Base-by-base conservation (phyloP, 1,140 invertebrate genomes). In the Acromyrmex echinatior region DNA sequence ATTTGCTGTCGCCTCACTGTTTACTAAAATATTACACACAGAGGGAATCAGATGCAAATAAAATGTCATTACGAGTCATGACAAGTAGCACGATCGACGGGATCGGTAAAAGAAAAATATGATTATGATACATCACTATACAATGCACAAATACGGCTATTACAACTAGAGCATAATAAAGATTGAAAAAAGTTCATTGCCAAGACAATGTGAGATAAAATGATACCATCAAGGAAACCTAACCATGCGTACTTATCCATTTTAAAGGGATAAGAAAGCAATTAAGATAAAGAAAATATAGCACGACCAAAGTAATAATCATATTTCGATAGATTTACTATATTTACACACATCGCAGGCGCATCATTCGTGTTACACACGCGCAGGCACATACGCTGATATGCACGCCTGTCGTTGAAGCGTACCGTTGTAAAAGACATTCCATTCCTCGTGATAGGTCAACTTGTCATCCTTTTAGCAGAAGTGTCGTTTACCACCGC, bases 381-480 rank as follows among this genome's bases (percentile, higher is more conserved):
- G n/a, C 66, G 66, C 12, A 35, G 28, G 49, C 49, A 60, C 45
- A 49, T 7, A 66, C 16, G 18, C 35, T 39, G 35, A 39, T 16
- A 63, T 31, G 21, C 28, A 62, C 35, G 53, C 21, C 56, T 68
- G 77, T 74, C 66, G 49, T 78, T 6, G 53, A 70, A 87, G 92
- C 93, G 68, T 93, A 94, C 93, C 93, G 92, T 92, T 90, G 90
- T 88, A 89, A 78, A 92, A 91, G 92, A 92, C 93, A 92, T 93
- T 94, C 92, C 94, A 94, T 94, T 93, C 92, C 93, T 94, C 81
- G 74, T 62, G 91, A 85, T 91, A 92, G 93, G 93, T 95, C 94
- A 94, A 93, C 92, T 94, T 91, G 93, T 93, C 94, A 94, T 95
- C 91, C 92, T 94, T 90, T 87, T 62, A 35, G 63, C 77, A 89